A percentile compares a stretch with the other conserved stretches of the same genome.
These are phyloP conservation scores for Teleogryllus oceanicus DNA, from an alignment of 2,888 invertebrate genomes.

Conservation along the genomic window DNA sequence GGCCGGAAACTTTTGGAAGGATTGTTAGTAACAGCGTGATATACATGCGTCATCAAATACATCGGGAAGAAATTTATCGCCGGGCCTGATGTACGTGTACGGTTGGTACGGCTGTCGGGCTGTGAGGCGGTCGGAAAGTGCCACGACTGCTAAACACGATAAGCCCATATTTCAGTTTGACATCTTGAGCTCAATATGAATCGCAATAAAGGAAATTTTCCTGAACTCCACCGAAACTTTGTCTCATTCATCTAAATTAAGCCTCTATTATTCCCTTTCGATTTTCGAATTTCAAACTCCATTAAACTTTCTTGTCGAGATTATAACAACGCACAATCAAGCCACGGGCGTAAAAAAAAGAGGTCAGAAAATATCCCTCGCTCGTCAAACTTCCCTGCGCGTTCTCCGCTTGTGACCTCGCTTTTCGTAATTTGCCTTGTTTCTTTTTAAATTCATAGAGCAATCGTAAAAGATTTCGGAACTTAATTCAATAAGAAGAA, in stretches of 20 bases:
- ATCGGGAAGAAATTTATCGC: neutral
- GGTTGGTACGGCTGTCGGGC: neutral
- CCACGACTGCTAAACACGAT: neutral
- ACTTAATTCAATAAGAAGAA: constrained; percentile 18
- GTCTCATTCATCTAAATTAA: too few species aligned
- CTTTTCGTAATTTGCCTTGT: neutral
- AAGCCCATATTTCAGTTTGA: neutral
- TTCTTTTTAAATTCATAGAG: constrained; percentile 6
- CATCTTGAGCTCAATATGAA: too few species aligned
- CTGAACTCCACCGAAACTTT: too few species aligned
- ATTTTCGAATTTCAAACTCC: constrained; percentile 9
- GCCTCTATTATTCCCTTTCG: constrained; percentile 6
- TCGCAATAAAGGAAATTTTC: too few species aligned
- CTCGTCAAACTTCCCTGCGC: neutral
- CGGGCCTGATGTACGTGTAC: neutral
- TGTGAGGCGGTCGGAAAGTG: neutral
- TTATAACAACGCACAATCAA: constrained; percentile 6
- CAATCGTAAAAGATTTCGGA: constrained; percentile 7
- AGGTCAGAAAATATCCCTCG: neutral
- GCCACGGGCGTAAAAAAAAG: neutral
- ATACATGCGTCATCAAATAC: neutral
- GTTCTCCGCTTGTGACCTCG: neutral
- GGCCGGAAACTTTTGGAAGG: neutral
- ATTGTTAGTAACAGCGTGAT: neutral
- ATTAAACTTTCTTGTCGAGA: neutral